Base-by-base conservation (phyloP, 2,888 invertebrate species). In the Andrena dorsata region DNA sequence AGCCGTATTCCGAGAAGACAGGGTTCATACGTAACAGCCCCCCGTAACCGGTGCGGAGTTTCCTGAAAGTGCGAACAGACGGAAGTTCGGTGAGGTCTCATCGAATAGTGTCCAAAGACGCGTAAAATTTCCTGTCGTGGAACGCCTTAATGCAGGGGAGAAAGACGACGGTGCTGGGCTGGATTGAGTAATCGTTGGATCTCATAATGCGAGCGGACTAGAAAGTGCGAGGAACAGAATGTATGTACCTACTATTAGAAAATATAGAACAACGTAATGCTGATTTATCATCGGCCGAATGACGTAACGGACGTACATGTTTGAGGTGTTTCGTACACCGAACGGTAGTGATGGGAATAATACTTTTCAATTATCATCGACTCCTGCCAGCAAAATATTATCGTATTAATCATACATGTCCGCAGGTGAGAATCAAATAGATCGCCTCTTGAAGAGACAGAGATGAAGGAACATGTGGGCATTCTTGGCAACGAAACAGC, bases 11-110 rank as follows among this genome's bases (percentile, higher is more conserved):
- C 83, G 96, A 95, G 94, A 98, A 98, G 0, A 97, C 97, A 16
- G 98, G 97, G 94, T 98, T 98, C 97, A 98, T 98, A 47, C 98
- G 95, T 89, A 98, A 92, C 20, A 97, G 94, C 69, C 98, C 98
- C 10, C 97, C 97, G 89, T 96, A 97, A 32, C 98, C 98, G 8
- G 97, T 96, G 84, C 98, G 96, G 28, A 98, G 94, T 93, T 97
- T 97, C 87, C 98, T 97, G 93, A 41, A 79, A 82, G 2, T 20
- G 30, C 0, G 28, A 72, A 65, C 10, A 64, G 60, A 51, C 23
- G 64, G 49, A 49, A 23, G 56, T 20, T 56, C 16, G 23, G 66
- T 58, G 20, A 47, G 49, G 28, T 51, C 30, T 49, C 13, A 23
- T 60, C 58, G 23, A 30, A 68, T 32, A 16, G 13, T 20, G 23